A percentile compares a stretch with the other conserved stretches of the same genome.
These are phyloP conservation scores for Tetraodon nigroviridis DNA, from an alignment of 2,113 vertebrate species.

Conservation along the genomic window DNA sequence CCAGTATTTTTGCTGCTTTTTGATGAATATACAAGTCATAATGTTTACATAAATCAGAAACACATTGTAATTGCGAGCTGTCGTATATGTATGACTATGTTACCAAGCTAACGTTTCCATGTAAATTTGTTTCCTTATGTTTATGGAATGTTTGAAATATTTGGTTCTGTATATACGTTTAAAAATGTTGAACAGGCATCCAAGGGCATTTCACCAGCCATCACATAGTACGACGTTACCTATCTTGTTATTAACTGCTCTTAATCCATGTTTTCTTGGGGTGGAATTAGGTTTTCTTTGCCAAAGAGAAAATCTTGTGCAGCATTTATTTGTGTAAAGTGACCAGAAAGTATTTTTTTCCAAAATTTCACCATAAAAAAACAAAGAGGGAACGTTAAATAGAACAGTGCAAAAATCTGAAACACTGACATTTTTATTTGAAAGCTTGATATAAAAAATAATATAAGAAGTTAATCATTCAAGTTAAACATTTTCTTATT, in stretches of 20 bases:
- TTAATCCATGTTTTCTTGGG: slow-evolving; percentile 17
- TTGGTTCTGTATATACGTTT: slow-evolving; percentile 49
- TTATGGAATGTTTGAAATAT: slow-evolving; percentile 44
- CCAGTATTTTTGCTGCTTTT: slow-evolving; percentile 71
- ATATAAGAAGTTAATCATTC: not conserved
- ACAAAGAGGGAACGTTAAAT: not conserved
- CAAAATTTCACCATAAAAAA: not conserved
- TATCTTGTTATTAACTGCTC: slow-evolving; percentile 14
- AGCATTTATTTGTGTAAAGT: slow-evolving; percentile 4
- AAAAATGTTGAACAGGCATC: slow-evolving; percentile 23
- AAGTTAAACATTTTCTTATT: not conserved
- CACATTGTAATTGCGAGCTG: slow-evolving; percentile 63
- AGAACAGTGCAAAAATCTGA: not conserved
- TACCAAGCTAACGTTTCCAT: slow-evolving; percentile 42
- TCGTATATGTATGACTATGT: slow-evolving; percentile 49
- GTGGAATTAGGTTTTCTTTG: slow-evolving; percentile 19
- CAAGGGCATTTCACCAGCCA: slow-evolving; percentile 20
- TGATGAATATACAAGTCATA: slow-evolving; percentile 62
- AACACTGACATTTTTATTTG: too few relatives aligned
- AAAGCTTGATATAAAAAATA: not conserved
- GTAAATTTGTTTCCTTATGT: slow-evolving; percentile 34
- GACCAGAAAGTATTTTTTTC: slow-evolving; percentile 17
- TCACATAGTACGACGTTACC: slow-evolving; percentile 16
- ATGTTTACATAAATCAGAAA: slow-evolving; percentile 74
- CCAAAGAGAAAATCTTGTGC: slow-evolving; percentile 3